Conservation (phyloP, 2,797 vertebrate species). For the Clarias fuscus region DNA sequence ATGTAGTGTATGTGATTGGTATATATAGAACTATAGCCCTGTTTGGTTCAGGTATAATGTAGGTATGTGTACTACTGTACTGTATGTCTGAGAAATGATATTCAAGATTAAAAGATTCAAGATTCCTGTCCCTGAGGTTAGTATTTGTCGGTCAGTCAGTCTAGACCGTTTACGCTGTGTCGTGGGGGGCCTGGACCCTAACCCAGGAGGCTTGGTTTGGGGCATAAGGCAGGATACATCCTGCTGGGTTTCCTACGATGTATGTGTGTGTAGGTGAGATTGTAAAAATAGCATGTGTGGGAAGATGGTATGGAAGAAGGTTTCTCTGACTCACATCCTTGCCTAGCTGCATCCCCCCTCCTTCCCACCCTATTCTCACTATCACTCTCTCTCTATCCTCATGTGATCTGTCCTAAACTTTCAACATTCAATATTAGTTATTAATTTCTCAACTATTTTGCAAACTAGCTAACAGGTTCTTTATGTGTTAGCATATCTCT, state of each 20-base stretch:
- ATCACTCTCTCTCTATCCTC: slow-evolving; percentile 16
- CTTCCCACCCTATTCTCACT: background rate
- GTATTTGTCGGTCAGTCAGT: too few relatives aligned
- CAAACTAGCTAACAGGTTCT: background rate
- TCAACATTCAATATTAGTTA: background rate
- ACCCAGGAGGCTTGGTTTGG: too few relatives aligned
- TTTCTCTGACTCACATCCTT: slow-evolving; percentile 55
- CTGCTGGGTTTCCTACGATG: too few relatives aligned
- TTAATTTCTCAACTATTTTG: background rate
- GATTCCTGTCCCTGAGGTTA: background rate
- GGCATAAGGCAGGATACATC: too few relatives aligned
- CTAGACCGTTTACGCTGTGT: too few relatives aligned
- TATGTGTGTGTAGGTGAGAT: slow-evolving; percentile 47
- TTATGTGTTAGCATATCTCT: background rate
- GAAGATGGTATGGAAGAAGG: slow-evolving; percentile 52
- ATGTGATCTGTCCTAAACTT: background rate
- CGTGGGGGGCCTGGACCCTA: too few relatives aligned
- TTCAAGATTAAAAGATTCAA: background rate
- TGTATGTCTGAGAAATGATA: background rate
- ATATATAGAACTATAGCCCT: background rate
- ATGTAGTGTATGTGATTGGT: background rate
- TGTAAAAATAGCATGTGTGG: slow-evolving; percentile 57
- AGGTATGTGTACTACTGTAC: background rate
- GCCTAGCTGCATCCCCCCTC: slow-evolving; percentile 38
- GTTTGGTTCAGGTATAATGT: background rate